These are phyloP conservation scores for Chloroceryle aenea DNA, from an alignment of 2,113 vertebrate genomes.

Conservation along the genomic window DNA sequence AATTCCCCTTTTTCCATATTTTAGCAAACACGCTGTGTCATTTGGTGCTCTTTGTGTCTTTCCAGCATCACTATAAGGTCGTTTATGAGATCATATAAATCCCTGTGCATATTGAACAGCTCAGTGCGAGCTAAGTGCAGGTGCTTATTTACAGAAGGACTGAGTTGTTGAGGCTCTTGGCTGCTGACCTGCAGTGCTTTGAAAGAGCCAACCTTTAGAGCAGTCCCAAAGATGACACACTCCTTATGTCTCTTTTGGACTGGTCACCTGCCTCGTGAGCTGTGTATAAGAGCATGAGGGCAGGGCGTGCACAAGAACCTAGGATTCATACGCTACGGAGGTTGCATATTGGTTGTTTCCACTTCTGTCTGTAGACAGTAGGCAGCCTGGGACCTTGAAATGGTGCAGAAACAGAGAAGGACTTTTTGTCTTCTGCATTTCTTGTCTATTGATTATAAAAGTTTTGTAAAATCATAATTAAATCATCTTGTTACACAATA, in stretches of 20 bases:
- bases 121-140: neutral
- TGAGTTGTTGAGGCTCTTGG: neutral
- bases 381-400: neutral
- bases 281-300: neutral
- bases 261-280: neutral
- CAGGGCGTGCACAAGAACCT: neutral
- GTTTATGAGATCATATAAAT: neutral
- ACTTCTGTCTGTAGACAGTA: neutral
- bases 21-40: neutral
- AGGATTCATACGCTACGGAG: fast-evolving
- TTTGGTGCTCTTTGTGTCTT: neutral
- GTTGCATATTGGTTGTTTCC: neutral
- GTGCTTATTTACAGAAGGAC: neutral
- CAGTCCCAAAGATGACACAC: neutral
- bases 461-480: neutral
- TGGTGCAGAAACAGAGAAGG: neutral
- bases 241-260: neutral
- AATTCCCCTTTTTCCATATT: neutral
- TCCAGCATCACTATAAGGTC: neutral
- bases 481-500: neutral
- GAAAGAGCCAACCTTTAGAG: neutral
- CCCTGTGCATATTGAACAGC: neutral
- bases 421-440: neutral
- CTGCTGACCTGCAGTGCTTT: neutral
- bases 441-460: neutral